phyloP scores from a whole-genome alignment of 53 echinoderm and acorn worm genomes.

The Apostichopus leukothele region DNA sequence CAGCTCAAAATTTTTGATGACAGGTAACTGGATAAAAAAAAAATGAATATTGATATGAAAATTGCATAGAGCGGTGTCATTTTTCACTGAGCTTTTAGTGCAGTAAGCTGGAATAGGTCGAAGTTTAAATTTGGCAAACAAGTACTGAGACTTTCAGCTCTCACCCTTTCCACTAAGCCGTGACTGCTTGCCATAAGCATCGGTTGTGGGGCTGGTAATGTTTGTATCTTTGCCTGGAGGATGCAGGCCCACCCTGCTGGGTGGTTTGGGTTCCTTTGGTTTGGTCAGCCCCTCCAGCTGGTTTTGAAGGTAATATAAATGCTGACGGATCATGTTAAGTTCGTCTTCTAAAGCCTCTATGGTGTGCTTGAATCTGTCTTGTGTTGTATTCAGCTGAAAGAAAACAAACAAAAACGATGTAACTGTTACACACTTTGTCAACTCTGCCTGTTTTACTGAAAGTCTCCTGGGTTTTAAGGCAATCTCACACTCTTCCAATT shows the following conservation, averaged over 20 bases:
- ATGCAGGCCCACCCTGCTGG: conserved; percentile 55
- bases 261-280: conserved; percentile 56
- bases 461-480: too few species aligned
- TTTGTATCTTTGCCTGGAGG: conserved; percentile 30
- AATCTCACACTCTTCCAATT: background rate
- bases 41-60: too few species aligned
- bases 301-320: conserved; percentile 76
- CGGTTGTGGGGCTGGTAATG: conserved; percentile 54
- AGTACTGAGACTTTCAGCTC: background rate
- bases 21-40: too few species aligned
- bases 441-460: too few species aligned
- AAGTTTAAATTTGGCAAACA: too few species aligned
- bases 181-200: conserved; percentile 59
- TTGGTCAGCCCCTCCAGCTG: conserved; percentile 83
- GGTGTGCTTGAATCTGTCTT: conserved; percentile 89
- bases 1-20: too few species aligned
- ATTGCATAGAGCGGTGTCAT: too few species aligned
- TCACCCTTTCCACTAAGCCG: conserved; percentile 75
- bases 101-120: too few species aligned
- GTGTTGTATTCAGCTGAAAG: conserved; percentile 66
- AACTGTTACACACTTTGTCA: background rate
- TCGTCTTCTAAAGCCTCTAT: conserved; percentile 82
- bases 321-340: conserved; percentile 86
- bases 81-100: too few species aligned
- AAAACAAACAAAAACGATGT: background rate